These are phyloP conservation scores for Dioctria linearis DNA, from an alignment of 2,888 invertebrate species.

Conservation along the genomic window DNA sequence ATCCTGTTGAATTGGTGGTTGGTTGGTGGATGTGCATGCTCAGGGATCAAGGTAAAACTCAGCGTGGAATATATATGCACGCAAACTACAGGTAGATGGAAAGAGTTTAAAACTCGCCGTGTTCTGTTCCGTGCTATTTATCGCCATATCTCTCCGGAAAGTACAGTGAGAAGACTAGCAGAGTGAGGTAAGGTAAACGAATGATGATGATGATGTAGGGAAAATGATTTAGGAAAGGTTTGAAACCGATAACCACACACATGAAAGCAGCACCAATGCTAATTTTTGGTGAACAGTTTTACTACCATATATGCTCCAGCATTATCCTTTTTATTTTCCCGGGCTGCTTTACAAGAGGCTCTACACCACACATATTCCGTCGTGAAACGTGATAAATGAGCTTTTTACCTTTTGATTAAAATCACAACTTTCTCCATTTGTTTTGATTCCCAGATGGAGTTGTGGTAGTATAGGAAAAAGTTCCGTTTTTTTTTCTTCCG, in stretches of 20 bases:
- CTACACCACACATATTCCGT: too few species aligned
- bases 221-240: background rate
- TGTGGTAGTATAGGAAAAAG: background rate
- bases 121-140: too few species aligned
- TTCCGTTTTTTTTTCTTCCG: conserved; percentile 3
- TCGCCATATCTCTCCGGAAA: too few species aligned
- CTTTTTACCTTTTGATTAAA: conserved; percentile 43
- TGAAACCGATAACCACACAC: background rate
- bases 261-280: conserved; percentile 16
- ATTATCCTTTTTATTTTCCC: background rate
- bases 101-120: too few species aligned
- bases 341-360: background rate
- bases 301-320: conserved; percentile 22
- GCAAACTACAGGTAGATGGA: too few species aligned
- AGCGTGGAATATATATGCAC: too few species aligned
- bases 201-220: too few species aligned
- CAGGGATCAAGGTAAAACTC: too few species aligned
- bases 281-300: conserved; percentile 22
- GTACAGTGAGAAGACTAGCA: too few species aligned
- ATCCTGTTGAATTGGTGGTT: too few species aligned
- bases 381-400: conserved; percentile 25
- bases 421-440: conserved; percentile 48
- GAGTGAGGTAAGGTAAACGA: too few species aligned
- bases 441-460: conserved; percentile 44
- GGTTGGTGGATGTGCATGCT: too few species aligned